Evolutionary conservation across 2,888 invertebrate genomes (phyloP).

Genomic region (Microchrysa polita): DNA sequence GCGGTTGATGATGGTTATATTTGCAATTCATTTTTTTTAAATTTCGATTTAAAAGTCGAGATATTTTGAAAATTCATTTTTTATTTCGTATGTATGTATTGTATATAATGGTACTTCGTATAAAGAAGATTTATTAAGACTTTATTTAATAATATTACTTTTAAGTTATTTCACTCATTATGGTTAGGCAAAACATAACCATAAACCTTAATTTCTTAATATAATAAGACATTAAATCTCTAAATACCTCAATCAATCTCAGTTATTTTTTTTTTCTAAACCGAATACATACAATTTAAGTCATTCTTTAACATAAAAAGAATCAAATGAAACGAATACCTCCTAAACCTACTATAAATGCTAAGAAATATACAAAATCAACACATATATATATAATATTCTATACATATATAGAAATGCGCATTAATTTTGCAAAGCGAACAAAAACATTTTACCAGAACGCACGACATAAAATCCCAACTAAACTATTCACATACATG

Average conservation of each 20-base stretch:
- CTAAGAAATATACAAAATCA: no score
- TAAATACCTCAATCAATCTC: conserved; percentile 39
- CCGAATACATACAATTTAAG: not conserved
- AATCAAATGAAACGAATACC: conserved; percentile 8
- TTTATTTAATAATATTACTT: conserved; percentile 21
- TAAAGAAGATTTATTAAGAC: conserved; percentile 21
- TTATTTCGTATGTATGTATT: not conserved
- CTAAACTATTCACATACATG: no score
- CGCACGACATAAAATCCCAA: not conserved
- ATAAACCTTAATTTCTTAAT: no score
- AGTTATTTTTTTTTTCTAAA: conserved; percentile 29
- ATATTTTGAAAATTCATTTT: not conserved
- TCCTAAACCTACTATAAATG: not conserved
- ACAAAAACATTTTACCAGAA: not conserved
- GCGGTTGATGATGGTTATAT: no score
- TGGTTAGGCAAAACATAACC: not conserved
- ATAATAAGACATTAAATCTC: conserved; percentile 22
- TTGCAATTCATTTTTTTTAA: no score
- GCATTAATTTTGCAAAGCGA: not conserved
- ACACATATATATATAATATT: not conserved
- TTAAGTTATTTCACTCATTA: not conserved
- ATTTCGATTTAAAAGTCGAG: no score
- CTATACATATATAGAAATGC: not conserved
- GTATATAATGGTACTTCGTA: conserved; percentile 30
- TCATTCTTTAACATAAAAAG: conserved; percentile 4